Evolutionary conservation across 1,140 invertebrate species (phyloP).

Genomic region (Galleria mellonella): DNA sequence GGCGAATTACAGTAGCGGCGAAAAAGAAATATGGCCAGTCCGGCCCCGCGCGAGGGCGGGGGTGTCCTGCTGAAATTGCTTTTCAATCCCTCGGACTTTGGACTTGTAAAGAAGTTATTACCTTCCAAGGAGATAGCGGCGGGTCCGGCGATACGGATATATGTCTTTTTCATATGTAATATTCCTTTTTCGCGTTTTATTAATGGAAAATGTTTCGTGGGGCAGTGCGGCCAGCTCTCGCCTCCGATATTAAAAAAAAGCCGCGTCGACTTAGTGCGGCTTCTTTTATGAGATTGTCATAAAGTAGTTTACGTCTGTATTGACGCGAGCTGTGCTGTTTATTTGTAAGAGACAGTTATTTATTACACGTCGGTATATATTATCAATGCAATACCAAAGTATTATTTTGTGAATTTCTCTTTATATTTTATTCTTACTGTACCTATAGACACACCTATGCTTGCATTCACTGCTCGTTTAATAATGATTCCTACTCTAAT

Average conservation of each 20-base stretch:
- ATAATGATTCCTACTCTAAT: constrained; percentile 70
- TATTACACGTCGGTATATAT: too few species aligned
- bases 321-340: neutral
- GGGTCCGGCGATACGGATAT: constrained; percentile 72
- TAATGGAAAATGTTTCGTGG: constrained; percentile 73
- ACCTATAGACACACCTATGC: constrained; percentile 4
- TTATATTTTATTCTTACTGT: too few species aligned
- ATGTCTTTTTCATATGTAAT: constrained; percentile 74
- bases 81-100: constrained; percentile 77
- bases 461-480: constrained; percentile 47
- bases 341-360: neutral
- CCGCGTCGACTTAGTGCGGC: constrained; percentile 45
- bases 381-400: too few species aligned
- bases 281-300: constrained; percentile 57
- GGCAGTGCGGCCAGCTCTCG: constrained; percentile 56
- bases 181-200: constrained; percentile 74
- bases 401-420: too few species aligned
- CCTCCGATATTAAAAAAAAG: constrained; percentile 64
- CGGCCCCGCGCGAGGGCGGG: constrained; percentile 53
- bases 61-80: constrained; percentile 75
- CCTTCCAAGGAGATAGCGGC: constrained; percentile 73
- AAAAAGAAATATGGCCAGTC: constrained; percentile 72
- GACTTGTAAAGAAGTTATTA: constrained; percentile 78
- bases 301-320: constrained; percentile 43
- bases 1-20: constrained; percentile 72